phyloP scores from a whole-genome alignment of 2,113 vertebrate genomes.

The Lepus americanus region DNA sequence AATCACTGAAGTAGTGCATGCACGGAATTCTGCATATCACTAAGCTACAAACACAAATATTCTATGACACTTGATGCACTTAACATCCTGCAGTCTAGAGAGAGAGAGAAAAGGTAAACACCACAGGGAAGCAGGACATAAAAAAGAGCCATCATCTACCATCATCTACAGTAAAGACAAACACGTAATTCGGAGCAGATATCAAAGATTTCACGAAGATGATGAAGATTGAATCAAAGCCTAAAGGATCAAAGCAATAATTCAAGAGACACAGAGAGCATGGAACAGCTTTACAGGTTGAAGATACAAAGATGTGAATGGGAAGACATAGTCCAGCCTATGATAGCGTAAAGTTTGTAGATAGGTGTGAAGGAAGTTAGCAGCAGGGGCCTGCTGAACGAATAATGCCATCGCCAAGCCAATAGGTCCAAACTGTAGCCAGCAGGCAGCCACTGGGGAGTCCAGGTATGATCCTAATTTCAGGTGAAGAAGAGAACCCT shows the following conservation, averaged over 20 bases:
- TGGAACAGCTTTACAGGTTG: background rate
- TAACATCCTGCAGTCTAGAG: background rate
- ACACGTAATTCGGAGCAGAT: background rate
- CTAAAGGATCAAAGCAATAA: background rate
- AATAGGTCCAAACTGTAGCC: background rate
- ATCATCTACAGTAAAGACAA: background rate
- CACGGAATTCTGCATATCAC: background rate
- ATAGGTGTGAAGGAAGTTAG: background rate
- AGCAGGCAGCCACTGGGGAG: background rate
- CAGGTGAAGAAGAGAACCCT: background rate
- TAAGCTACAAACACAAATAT: background rate
- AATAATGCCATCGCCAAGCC: background rate
- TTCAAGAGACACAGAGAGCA: background rate
- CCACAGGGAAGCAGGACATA: background rate
- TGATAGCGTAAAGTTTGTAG: rapidly evolving
- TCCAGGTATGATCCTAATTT: background rate
- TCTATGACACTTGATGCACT: background rate
- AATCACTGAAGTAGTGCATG: background rate
- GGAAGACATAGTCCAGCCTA: background rate
- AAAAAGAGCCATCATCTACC: background rate
- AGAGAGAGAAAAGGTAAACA: background rate
- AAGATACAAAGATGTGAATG: background rate
- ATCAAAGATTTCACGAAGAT: background rate
- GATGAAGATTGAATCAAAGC: background rate
- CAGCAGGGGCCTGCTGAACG: too few species aligned